Percentiles rank a stretch among this genome's conserved stretches.
Conservation (phyloP, 2,113 vertebrate genomes). For the Helogale parvula region DNA sequence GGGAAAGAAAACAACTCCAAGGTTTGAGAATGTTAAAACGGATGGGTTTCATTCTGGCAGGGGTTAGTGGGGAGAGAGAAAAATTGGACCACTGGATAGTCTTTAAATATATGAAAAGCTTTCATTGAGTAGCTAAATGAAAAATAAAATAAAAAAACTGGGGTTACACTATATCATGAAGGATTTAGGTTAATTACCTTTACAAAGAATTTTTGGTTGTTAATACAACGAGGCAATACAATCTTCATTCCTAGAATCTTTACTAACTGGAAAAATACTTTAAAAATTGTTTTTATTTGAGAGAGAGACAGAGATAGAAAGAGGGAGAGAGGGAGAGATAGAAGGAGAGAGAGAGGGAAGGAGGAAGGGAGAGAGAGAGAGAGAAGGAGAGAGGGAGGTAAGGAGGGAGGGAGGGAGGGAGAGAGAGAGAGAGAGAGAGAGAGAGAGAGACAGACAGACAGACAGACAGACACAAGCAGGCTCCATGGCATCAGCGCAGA, state of each 20-base stretch:
- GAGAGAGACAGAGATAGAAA: too few species aligned
- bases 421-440: fast-evolving
- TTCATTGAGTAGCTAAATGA: neutral
- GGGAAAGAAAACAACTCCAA: neutral
- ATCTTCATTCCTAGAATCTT: neutral
- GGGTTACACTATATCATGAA: neutral
- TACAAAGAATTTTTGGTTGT: neutral
- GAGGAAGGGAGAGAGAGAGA: fast-evolving
- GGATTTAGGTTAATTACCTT: neutral
- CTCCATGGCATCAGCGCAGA: too few species aligned
- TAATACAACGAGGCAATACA: neutral
- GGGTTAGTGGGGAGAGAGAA: neutral
- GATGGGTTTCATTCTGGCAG: neutral
- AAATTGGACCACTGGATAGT: neutral
- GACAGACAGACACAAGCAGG: too few species aligned
- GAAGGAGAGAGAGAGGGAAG: too few species aligned
- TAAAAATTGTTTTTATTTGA: neutral
- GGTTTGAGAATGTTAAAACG: neutral
- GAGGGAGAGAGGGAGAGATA: too few species aligned
- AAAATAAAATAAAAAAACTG: neutral
- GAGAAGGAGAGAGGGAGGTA: too few species aligned
- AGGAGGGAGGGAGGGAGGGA: fast-evolving
- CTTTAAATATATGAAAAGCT: constrained; percentile 22
- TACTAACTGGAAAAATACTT: neutral
- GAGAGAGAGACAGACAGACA: too few species aligned